These are phyloP conservation scores for Pristis pectinata DNA, from an alignment of 2,797 vertebrate species.

Conservation along the genomic window DNA sequence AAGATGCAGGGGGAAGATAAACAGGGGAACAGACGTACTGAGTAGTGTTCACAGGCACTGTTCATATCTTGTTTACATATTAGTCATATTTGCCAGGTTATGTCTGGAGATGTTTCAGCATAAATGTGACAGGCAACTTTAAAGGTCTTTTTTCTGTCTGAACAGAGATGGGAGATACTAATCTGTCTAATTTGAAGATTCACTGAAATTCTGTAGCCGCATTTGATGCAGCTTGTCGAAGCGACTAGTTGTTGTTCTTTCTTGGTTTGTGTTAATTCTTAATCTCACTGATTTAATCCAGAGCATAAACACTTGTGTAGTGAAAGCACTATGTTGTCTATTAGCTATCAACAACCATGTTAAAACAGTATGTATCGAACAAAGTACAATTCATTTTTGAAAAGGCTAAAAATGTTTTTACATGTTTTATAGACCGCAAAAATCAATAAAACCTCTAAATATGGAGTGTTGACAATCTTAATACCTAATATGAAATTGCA, in stretches of 20 bases:
- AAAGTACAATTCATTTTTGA: neutral
- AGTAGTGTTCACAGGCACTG: neutral
- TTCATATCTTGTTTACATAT: conserved; percentile 37
- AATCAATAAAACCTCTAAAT: neutral
- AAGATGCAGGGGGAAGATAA: conserved; percentile 19
- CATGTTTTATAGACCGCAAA: neutral
- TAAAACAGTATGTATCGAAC: neutral
- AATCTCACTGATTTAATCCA: neutral
- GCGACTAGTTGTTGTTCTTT: neutral
- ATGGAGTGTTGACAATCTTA: neutral
- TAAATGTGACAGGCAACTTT: conserved; percentile 29
- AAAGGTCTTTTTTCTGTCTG: neutral
- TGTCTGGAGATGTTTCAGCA: conserved; percentile 38
- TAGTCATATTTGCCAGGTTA: conserved; percentile 31
- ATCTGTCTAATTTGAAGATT: conserved; percentile 26
- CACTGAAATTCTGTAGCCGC: neutral
- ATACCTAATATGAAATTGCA: neutral
- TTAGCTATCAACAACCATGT: neutral
- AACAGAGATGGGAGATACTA: neutral
- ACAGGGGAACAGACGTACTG: neutral
- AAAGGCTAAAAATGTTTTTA: neutral
- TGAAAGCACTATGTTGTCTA: neutral
- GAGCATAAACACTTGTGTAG: neutral
- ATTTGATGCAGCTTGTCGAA: neutral
- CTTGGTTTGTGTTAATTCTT: neutral